Percentiles rank a stretch among this genome's conserved stretches.
Evolutionary conservation across 2,113 vertebrate genomes (phyloP).

Genomic region (Emydocephalus ijimae): DNA sequence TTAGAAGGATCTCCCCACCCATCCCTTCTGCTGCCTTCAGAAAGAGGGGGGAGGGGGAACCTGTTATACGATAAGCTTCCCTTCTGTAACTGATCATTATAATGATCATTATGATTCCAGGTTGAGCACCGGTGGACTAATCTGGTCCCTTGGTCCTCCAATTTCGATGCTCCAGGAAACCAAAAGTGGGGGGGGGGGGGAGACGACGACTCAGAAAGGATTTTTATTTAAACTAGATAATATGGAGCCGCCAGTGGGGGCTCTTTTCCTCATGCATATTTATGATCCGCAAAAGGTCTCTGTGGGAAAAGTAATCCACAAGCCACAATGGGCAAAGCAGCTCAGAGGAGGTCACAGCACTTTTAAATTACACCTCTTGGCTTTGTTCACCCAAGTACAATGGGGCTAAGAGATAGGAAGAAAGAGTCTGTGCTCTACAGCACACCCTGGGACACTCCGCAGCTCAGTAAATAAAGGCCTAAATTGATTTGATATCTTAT

Average conservation of each 20-base stretch:
- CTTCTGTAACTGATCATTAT: constrained; percentile 67
- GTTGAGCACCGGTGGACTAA: constrained; percentile 58
- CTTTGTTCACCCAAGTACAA: constrained; percentile 58
- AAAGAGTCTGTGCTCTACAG: constrained; percentile 35
- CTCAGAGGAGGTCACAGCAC: constrained; percentile 59
- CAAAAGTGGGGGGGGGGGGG: constrained; percentile 44
- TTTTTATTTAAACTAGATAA: constrained; percentile 60
- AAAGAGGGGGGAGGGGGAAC: constrained; percentile 40
- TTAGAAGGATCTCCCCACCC: constrained; percentile 50
- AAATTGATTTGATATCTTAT: constrained; percentile 44
- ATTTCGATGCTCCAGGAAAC: constrained; percentile 47
- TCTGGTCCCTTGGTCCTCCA: constrained; percentile 51
- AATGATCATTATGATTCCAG: constrained; percentile 60
- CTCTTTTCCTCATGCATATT: constrained; percentile 61
- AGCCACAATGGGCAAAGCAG: constrained; percentile 52
- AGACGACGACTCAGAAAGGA: constrained; percentile 39
- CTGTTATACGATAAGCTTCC: constrained; percentile 65
- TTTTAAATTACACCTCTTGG: constrained; percentile 68
- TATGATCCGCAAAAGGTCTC: constrained; percentile 56
- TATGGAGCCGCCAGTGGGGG: constrained; percentile 45
- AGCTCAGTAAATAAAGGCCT: constrained; percentile 49
- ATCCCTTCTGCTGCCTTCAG: constrained; percentile 25
- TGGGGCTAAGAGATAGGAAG: constrained; percentile 59
- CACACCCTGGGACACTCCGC: constrained; percentile 39
- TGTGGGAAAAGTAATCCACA: constrained; percentile 40